Evolutionary conservation across 1,140 invertebrate species (phyloP).

Genomic region (Diabrotica virgifera): DNA sequence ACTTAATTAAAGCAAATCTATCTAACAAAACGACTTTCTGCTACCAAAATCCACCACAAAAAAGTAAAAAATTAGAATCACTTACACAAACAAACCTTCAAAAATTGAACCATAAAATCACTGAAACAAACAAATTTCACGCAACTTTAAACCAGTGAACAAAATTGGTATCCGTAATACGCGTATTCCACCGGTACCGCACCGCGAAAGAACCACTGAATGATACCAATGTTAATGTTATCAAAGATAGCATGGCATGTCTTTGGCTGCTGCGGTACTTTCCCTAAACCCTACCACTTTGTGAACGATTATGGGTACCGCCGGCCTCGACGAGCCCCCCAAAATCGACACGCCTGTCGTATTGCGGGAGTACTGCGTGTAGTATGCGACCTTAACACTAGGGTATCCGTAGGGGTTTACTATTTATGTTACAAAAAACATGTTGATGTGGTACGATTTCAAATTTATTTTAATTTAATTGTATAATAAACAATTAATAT

Average conservation of each 20-base stretch:
- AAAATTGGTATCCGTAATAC: neutral
- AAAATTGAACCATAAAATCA: neutral
- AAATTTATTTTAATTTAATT: no score
- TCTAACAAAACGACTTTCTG: no score
- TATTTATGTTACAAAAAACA: no score
- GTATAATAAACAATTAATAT: no score
- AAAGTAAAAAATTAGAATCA: no score
- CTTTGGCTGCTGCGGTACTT: conserved; percentile 13
- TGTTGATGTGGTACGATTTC: no score
- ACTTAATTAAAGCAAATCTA: no score
- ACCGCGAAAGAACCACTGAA: neutral
- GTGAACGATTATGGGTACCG: neutral
- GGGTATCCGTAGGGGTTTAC: no score
- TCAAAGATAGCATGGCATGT: conserved; percentile 8
- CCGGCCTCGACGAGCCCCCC: conserved; percentile 19
- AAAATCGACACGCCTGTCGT: conserved; percentile 3
- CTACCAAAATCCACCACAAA: no score
- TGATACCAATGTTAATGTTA: conserved; percentile 6
- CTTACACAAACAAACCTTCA: neutral
- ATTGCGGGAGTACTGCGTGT: neutral
- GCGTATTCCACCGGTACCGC: neutral
- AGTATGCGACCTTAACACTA: conserved; percentile 10
- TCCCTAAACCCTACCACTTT: conserved; percentile 14
- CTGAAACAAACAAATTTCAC: neutral
- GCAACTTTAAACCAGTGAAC: neutral